A percentile compares a stretch with the other conserved stretches of the same genome.
Evolutionary conservation across 2,113 vertebrate species (phyloP).

Genomic region (Rhinoptilus africanus): DNA sequence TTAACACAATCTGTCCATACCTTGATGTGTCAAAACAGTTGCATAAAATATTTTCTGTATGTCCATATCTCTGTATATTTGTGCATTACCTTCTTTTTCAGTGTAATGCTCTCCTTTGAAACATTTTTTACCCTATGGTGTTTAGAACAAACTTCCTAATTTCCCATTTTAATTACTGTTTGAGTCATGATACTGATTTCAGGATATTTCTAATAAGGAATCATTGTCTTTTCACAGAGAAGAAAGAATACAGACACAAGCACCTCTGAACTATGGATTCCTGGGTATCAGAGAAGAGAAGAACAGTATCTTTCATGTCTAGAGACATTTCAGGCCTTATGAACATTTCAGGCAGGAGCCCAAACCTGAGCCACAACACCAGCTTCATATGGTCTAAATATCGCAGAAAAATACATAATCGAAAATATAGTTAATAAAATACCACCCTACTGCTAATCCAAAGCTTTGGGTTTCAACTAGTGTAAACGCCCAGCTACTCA

Average conservation of each 20-base stretch:
- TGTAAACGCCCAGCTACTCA: background rate
- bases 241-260: background rate
- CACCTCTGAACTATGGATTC: background rate
- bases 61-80: background rate
- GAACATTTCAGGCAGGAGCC: background rate
- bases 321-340: background rate
- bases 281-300: background rate
- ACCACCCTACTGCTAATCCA: background rate
- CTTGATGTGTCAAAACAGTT: background rate
- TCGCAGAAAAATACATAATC: background rate
- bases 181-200: background rate
- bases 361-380: background rate
- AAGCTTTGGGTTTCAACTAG: background rate
- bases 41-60: background rate
- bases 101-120: background rate
- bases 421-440: background rate
- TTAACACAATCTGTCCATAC: conserved; percentile 6
- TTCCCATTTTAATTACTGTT: background rate
- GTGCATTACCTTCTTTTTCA: background rate
- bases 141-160: background rate
- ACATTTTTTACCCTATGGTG: background rate
- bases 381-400: background rate
- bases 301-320: background rate
- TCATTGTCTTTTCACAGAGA: background rate
- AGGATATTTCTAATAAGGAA: background rate